These are phyloP conservation scores for Alviniconcha marisindica DNA, from an alignment of 1,140 invertebrate species.

Conservation along the genomic window DNA sequence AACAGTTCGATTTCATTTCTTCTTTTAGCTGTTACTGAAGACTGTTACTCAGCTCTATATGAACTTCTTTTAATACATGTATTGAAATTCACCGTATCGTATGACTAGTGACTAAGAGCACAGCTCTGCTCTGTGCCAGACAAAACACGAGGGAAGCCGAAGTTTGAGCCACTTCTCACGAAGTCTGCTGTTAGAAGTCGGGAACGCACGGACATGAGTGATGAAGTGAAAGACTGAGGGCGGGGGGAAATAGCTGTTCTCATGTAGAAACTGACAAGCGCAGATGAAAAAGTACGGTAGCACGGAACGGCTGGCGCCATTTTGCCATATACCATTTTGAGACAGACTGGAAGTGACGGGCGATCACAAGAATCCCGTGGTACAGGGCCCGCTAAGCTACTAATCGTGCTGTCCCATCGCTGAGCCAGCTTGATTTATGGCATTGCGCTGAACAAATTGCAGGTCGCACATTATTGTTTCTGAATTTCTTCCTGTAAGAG, in stretches of 20 bases:
- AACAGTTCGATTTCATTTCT: too few species aligned
- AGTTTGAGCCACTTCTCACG: too few species aligned
- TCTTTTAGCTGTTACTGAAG: too few species aligned
- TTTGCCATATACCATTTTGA: constrained; percentile 21
- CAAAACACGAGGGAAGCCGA: too few species aligned
- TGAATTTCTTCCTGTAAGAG: constrained; percentile 4
- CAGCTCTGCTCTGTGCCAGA: too few species aligned
- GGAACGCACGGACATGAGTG: too few species aligned
- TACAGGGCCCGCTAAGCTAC: not conserved
- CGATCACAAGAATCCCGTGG: not conserved
- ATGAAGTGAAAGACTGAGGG: too few species aligned
- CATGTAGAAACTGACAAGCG: constrained; percentile 16
- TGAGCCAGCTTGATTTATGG: constrained; percentile 7
- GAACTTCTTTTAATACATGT: too few species aligned
- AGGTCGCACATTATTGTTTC: constrained; percentile 9
- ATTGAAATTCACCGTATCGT: too few species aligned
- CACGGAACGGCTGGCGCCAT: not conserved
- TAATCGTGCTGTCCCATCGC: constrained; percentile 21
- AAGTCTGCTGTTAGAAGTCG: too few species aligned
- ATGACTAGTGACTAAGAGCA: too few species aligned
- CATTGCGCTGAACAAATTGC: constrained; percentile 26
- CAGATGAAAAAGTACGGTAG: constrained; percentile 18
- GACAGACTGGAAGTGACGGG: not conserved
- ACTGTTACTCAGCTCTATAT: too few species aligned
- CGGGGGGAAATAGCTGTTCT: not conserved